A percentile compares a stretch with the other conserved stretches of the same genome.
phyloP scores from a whole-genome alignment of 2,888 invertebrate genomes.

The Euplexia lucipara region DNA sequence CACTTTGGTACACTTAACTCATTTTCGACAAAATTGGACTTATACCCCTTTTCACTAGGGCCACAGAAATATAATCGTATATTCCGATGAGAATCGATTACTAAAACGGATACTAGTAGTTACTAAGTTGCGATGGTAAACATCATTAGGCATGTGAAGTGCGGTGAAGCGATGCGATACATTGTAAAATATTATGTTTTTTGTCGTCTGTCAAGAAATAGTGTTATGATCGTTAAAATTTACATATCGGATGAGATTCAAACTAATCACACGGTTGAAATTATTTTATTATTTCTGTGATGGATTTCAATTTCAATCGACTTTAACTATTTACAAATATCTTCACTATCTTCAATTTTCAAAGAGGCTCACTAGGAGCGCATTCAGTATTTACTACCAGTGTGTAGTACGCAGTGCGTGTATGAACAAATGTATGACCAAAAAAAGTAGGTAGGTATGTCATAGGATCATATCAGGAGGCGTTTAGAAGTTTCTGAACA shows the following conservation, averaged over 20 bases:
- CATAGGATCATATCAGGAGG: too few relatives aligned
- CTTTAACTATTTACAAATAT: slow-evolving; percentile 15
- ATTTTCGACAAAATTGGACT: too few relatives aligned
- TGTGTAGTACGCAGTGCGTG: too few relatives aligned
- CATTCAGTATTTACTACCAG: too few relatives aligned
- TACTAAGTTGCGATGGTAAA: slow-evolving; percentile 60
- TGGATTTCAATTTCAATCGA: slow-evolving; percentile 28
- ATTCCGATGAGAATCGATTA: slow-evolving; percentile 65
- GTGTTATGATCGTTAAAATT: slow-evolving; percentile 58
- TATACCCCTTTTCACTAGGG: too few relatives aligned
- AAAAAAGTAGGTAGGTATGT: too few relatives aligned
- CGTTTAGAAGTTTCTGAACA: too few relatives aligned
- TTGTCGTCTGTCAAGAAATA: slow-evolving; percentile 49
- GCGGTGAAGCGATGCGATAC: slow-evolving; percentile 54
- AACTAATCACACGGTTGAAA: slow-evolving; percentile 50
- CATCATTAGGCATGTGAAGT: slow-evolving; percentile 53
- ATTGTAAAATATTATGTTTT: slow-evolving; percentile 52
- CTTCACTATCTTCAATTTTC: background rate
- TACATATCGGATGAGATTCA: slow-evolving; percentile 59
- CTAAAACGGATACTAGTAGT: slow-evolving; percentile 58
- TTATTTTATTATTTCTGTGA: slow-evolving; percentile 45
- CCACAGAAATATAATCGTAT: slow-evolving; percentile 60
- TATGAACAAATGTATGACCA: too few relatives aligned
- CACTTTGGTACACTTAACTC: too few relatives aligned
- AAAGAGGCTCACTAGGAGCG: too few relatives aligned